Evolutionary conservation across 2,888 invertebrate genomes (phyloP).

Genomic region (Monopis laevigella): DNA sequence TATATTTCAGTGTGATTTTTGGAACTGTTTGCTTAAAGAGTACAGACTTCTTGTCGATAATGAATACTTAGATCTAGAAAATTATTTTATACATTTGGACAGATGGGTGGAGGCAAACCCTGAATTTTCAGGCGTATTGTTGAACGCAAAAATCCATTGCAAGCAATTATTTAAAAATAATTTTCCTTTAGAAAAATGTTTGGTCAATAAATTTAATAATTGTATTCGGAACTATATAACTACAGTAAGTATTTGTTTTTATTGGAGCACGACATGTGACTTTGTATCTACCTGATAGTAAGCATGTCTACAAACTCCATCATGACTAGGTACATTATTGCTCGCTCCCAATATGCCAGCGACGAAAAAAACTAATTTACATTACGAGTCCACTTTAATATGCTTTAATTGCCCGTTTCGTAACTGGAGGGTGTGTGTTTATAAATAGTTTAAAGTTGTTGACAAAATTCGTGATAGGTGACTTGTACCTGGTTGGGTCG

Average conservation of each 20-base stretch:
- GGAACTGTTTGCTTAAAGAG: conserved; percentile 35
- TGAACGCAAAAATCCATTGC: conserved; percentile 32
- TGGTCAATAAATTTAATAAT: conserved; percentile 28
- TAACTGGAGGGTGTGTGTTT: no score
- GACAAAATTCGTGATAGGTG: no score
- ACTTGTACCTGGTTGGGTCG: no score
- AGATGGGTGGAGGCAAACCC: conserved; percentile 39
- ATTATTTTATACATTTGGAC: conserved; percentile 35
- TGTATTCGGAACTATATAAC: conserved; percentile 34
- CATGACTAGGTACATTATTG: no score
- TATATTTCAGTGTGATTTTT: conserved; percentile 33
- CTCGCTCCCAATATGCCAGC: no score
- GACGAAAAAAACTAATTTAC: no score
- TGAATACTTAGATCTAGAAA: conserved; percentile 26
- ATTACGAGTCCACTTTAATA: no score
- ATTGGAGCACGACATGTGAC: no score
- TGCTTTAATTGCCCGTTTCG: no score
- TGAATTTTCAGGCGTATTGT: conserved; percentile 28
- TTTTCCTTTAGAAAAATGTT: conserved; percentile 29
- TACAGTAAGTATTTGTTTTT: conserved; percentile 26
- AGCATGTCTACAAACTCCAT: no score
- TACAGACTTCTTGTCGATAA: conserved; percentile 28
- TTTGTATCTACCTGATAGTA: no score
- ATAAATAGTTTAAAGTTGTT: no score
- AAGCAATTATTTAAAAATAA: conserved; percentile 22